phyloP scores from a whole-genome alignment of 2,797 vertebrate genomes.

The Sebastes vulpes region DNA sequence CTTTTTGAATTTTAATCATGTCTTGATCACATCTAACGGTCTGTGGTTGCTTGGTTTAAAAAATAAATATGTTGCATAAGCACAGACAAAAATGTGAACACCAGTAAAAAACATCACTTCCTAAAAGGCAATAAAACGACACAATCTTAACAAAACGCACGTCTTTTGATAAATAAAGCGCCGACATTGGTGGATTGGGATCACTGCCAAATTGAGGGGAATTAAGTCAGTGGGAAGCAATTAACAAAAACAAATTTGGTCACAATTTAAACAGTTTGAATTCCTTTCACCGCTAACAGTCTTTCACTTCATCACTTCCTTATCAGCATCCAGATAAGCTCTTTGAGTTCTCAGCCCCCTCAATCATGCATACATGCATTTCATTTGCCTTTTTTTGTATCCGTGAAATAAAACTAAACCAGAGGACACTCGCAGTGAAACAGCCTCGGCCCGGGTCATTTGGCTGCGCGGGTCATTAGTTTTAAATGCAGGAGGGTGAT shows the following conservation, averaged over 20 bases:
- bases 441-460: conserved; percentile 5
- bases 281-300: neutral
- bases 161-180: neutral
- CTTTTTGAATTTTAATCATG: neutral
- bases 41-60: neutral
- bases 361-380: neutral
- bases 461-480: conserved; percentile 16
- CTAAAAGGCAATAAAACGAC: neutral
- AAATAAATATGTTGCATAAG: neutral
- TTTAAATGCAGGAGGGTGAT: conserved; percentile 49
- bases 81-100: neutral
- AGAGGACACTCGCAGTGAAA: neutral
- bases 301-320: neutral
- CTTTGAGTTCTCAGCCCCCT: neutral
- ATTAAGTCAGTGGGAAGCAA: neutral
- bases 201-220: neutral
- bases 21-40: neutral
- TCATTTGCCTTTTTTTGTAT: neutral
- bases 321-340: neutral
- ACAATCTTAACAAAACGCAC: neutral
- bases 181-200: neutral
- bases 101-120: neutral
- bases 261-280: neutral
- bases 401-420: neutral
- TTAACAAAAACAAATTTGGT: neutral